phyloP scores from a whole-genome alignment of 2,113 vertebrate genomes.

The Arvicanthis niloticus region DNA sequence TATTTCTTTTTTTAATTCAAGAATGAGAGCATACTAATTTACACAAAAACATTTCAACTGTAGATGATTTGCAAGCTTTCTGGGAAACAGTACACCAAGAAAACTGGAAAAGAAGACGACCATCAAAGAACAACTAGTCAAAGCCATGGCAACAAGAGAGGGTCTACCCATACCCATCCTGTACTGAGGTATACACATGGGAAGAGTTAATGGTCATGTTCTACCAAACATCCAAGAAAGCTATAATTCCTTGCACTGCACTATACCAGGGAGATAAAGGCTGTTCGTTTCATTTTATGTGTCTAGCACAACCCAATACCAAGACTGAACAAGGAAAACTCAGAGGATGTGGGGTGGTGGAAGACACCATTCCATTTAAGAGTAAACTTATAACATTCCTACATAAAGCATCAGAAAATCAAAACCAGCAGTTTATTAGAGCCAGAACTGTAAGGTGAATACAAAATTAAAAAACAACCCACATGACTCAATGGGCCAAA shows the following conservation, averaged over 20 bases:
- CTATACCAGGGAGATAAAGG: not conserved
- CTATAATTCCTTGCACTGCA: not conserved
- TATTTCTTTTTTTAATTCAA: slow-evolving; percentile 43
- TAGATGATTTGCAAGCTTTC: slow-evolving; percentile 4
- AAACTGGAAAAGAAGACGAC: slow-evolving; percentile 6
- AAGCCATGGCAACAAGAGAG: not conserved
- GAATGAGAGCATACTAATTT: slow-evolving; percentile 3
- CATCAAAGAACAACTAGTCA: not conserved
- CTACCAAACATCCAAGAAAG: not conserved
- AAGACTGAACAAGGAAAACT: not conserved
- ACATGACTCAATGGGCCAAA: slow-evolving; percentile 8
- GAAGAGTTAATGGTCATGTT: not conserved
- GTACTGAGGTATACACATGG: not conserved
- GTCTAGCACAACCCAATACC: not conserved
- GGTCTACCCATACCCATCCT: not conserved
- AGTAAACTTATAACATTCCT: slow-evolving; percentile 16
- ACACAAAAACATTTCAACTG: slow-evolving; percentile 4
- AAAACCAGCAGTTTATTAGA: not conserved
- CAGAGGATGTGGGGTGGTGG: not conserved
- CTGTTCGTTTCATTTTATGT: not conserved
- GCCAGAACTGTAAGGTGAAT: not conserved
- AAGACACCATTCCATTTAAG: not conserved
- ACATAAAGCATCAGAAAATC: not conserved
- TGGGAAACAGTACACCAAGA: slow-evolving; percentile 16
- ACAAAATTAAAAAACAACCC: not conserved